phyloP scores from a whole-genome alignment of 2,888 invertebrate genomes.

The Balanococcus diminutus region DNA sequence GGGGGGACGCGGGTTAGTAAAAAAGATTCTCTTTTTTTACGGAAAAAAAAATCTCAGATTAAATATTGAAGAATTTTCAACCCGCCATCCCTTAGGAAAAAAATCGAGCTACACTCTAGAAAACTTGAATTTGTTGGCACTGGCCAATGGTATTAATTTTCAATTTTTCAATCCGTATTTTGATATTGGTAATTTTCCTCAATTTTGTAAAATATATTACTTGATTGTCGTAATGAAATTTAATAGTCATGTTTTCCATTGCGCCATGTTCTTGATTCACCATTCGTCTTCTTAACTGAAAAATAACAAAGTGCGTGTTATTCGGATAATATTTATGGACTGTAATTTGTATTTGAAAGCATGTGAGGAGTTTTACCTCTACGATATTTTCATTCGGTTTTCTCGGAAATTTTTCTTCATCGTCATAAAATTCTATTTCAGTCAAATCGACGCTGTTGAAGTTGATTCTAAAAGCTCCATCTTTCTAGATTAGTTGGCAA shows the following conservation, averaged over 20 bases:
- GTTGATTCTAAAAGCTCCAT: constrained; percentile 79
- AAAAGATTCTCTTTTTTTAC: too few species aligned
- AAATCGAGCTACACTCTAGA: too few species aligned
- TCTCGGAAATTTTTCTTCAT: constrained; percentile 70
- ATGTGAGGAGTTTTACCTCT: not conserved
- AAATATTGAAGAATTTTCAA: too few species aligned
- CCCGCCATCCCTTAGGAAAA: too few species aligned
- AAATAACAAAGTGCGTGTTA: not conserved
- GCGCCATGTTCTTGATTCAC: constrained; percentile 74
- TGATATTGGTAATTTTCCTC: too few species aligned
- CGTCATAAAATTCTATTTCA: constrained; percentile 88
- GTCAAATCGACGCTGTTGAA: constrained; percentile 95
- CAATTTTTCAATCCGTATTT: too few species aligned
- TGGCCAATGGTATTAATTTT: too few species aligned
- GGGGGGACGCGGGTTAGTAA: too few species aligned
- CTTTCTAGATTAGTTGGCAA: constrained; percentile 62
- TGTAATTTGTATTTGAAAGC: too few species aligned
- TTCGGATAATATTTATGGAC: not conserved
- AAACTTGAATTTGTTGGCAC: too few species aligned
- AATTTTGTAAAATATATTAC: too few species aligned
- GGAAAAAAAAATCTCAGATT: too few species aligned
- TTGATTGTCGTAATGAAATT: constrained; percentile 83
- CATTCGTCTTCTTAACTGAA: constrained; percentile 70
- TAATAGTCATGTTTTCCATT: constrained; percentile 71
- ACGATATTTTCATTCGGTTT: constrained; percentile 64